phyloP scores from a whole-genome alignment of 2,113 vertebrate genomes.

The Nipponia nippon region DNA sequence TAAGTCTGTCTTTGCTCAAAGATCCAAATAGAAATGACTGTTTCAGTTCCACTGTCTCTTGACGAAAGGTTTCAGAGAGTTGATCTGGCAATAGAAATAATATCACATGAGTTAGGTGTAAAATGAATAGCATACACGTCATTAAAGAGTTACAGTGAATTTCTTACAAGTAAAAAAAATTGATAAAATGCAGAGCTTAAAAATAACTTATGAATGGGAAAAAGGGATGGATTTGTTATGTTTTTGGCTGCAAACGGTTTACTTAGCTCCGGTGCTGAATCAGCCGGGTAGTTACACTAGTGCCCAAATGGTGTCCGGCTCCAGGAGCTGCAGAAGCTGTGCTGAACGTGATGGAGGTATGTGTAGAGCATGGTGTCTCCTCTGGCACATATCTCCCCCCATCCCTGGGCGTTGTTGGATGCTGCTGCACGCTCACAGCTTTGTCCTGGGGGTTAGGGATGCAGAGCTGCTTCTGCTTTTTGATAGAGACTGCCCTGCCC shows the following conservation, averaged over 20 bases:
- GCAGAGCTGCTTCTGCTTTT: conserved; percentile 4
- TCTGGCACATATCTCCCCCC: not conserved
- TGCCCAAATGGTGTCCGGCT: not conserved
- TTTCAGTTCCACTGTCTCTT: not conserved
- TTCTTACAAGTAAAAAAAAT: not conserved
- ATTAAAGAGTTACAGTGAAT: not conserved
- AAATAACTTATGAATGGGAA: not conserved
- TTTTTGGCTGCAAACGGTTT: not conserved
- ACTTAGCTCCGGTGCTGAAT: not conserved
- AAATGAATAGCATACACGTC: accelerated
- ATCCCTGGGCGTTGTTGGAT: not conserved
- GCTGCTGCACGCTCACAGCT: not conserved
- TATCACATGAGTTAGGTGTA: not conserved
- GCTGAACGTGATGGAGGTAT: accelerated
- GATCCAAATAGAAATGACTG: not conserved
- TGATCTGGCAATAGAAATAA: not conserved
- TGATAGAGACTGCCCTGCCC: not conserved
- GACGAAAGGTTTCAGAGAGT: not conserved
- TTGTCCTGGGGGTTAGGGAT: conserved; percentile 6
- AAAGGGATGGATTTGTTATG: not conserved
- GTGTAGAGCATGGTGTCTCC: not conserved
- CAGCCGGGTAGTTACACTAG: not conserved
- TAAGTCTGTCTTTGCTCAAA: not conserved
- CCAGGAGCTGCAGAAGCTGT: not conserved
- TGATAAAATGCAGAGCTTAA: not conserved